These are phyloP conservation scores for Trichacis sp. DNA, from an alignment of 2,888 invertebrate genomes.

Conservation along the genomic window DNA sequence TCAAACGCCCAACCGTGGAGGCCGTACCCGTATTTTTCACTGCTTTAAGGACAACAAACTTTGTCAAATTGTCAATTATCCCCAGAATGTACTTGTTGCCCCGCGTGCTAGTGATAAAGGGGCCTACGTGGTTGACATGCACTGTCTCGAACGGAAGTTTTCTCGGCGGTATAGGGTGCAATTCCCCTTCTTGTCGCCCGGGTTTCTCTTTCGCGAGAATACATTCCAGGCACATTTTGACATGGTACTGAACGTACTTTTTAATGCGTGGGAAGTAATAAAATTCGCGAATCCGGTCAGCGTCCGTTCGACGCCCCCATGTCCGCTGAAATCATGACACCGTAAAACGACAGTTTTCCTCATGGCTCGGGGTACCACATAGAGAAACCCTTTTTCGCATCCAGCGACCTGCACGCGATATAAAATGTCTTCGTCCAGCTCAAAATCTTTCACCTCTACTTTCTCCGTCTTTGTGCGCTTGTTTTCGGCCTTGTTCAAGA, in stretches of 20 bases:
- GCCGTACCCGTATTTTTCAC: conserved; percentile 9
- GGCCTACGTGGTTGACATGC: conserved; percentile 45
- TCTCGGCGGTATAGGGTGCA: conserved; percentile 47
- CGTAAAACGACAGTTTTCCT: conserved; percentile 23
- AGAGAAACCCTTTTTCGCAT: neutral
- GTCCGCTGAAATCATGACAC: conserved; percentile 42
- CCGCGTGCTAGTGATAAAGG: conserved; percentile 32
- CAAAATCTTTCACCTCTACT: neutral
- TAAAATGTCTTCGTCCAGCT: neutral
- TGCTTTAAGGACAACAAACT: conserved; percentile 31
- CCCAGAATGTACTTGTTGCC: conserved; percentile 42
- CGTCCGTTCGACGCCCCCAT: conserved; percentile 41
- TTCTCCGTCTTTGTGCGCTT: neutral
- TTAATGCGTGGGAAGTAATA: conserved; percentile 44
- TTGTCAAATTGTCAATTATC: conserved; percentile 46
- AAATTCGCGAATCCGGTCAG: conserved; percentile 13
- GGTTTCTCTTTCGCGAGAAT: conserved; percentile 30
- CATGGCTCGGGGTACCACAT: conserved; percentile 12
- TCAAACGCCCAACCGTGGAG: conserved; percentile 2
- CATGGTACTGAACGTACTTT: conserved; percentile 39
- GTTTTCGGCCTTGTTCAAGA: neutral
- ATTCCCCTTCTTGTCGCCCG: conserved; percentile 37
- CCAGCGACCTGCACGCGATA: neutral
- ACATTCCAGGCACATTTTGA: conserved; percentile 44
- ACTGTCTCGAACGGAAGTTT: conserved; percentile 43